Evolutionary conservation across 1,140 invertebrate genomes (phyloP), one percentile per base, ranked within the genome.

Genomic region (Hycleus phaleratus): DNA sequence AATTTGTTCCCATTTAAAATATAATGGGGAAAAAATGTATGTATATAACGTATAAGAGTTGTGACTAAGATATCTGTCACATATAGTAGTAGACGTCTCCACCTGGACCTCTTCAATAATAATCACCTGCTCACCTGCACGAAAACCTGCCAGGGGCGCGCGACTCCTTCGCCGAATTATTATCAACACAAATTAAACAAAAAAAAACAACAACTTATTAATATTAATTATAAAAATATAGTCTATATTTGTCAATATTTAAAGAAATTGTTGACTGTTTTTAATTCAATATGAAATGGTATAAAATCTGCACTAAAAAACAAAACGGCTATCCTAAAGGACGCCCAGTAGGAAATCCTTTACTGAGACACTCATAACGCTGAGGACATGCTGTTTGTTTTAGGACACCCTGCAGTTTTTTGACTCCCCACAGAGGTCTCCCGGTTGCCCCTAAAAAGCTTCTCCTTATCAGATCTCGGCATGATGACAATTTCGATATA

Each of bases 391-490:
- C 66, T 72, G 69, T 71, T 72, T 69, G 69, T 68, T 71, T 71
- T 71, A 70, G 65, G 68, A 62, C 68, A 40, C 63, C 71, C 70
- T 63, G 64, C 52, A 51, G 61, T 40, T 42, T 44, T 45, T 47
- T 39, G 46, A 58, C 63, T 63, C 67, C 66, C 65, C 62, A 49
- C 59, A 26, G 63, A 46, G 56, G 40, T 42, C 40, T 42, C 60
- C 60, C 61, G 51, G 65, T 61, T 63, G 60, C 69, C 65, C 69
- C 65, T 63, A 66, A 63, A 68, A 66, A 66, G 64, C 65, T 60
- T 56, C 63, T 65, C 56, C 65, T 72, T 72, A 73, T 72, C 71
- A 71, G 71, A 72, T 72, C 71, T 68, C 70, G 57, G 64, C 71
- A 69, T 69, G 71, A 72, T 71, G 70, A 72, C 70, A 72, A 71